A percentile compares a stretch with the other conserved stretches of the same genome.
Evolutionary conservation across 2,888 invertebrate species (phyloP).

Genomic region (Amphipoea lucens): DNA sequence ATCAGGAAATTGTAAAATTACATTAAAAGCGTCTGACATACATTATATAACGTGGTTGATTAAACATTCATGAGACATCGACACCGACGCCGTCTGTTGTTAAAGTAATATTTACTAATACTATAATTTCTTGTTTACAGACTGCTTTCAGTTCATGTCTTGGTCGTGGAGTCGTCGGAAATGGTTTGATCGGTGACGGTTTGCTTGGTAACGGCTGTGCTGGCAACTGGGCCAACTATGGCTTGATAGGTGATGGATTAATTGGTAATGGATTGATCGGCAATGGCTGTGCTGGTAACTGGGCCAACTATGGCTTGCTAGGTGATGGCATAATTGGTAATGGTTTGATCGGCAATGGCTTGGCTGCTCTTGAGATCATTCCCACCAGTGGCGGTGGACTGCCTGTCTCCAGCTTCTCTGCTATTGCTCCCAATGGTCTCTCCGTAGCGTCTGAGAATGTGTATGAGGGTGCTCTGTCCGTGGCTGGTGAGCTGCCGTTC

Average conservation of each 20-base stretch:
- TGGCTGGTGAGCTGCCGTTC: constrained; percentile 47
- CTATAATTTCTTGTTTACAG: neutral
- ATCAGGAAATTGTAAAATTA: too few species aligned
- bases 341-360: constrained; percentile 54
- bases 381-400: constrained; percentile 59
- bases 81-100: neutral
- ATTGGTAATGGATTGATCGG: too few species aligned
- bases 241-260: neutral
- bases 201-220: neutral
- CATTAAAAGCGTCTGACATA: neutral
- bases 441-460: constrained; percentile 59
- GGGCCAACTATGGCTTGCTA: too few species aligned
- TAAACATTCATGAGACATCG: neutral
- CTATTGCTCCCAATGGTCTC: constrained; percentile 47
- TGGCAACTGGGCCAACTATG: neutral
- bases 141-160: constrained; percentile 13
- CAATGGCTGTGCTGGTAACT: neutral
- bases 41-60: neutral
- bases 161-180: neutral
- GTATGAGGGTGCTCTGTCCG: constrained; percentile 54
- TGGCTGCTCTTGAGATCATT: constrained; percentile 30
- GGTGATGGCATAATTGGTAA: neutral
- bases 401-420: constrained; percentile 49
- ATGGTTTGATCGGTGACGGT: neutral
- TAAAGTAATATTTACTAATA: neutral